phyloP scores from a whole-genome alignment of 2,113 vertebrate species.

The Alexandromys fortis region DNA sequence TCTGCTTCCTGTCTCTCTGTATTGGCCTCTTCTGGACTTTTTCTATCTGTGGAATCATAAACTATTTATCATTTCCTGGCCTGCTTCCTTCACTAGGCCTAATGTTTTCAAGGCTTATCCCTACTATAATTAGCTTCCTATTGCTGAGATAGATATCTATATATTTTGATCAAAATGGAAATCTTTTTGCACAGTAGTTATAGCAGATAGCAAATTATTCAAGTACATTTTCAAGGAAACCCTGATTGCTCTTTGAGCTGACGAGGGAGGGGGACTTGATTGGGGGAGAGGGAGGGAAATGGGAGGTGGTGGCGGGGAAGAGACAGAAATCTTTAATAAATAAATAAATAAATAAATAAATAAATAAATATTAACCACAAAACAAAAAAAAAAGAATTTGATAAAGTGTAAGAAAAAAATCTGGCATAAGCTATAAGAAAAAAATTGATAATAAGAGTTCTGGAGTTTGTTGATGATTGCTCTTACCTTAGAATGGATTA shows the following conservation, averaged over 20 bases:
- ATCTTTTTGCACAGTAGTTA: background rate
- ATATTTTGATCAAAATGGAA: background rate
- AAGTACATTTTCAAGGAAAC: background rate
- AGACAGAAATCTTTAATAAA: no score
- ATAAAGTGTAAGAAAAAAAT: background rate
- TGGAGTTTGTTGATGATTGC: background rate
- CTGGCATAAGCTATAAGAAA: background rate
- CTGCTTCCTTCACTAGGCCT: constrained; percentile 39
- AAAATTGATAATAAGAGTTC: background rate
- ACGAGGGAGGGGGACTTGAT: no score
- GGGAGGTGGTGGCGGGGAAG: no score
- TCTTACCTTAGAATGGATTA: background rate
- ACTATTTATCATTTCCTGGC: background rate
- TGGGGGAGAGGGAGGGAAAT: no score
- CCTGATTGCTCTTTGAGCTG: no score
- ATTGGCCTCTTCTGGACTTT: constrained; percentile 11
- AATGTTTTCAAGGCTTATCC: constrained; percentile 28
- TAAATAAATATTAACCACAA: no score
- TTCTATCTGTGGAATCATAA: background rate
- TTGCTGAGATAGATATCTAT: constrained; percentile 5
- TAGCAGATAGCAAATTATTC: background rate
- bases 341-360: no score
- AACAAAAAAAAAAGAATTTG: background rate
- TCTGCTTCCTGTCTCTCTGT: constrained; percentile 24
- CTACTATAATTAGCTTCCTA: background rate